Conservation (phyloP, 2,113 vertebrate genomes). For the Corapipo altera region DNA sequence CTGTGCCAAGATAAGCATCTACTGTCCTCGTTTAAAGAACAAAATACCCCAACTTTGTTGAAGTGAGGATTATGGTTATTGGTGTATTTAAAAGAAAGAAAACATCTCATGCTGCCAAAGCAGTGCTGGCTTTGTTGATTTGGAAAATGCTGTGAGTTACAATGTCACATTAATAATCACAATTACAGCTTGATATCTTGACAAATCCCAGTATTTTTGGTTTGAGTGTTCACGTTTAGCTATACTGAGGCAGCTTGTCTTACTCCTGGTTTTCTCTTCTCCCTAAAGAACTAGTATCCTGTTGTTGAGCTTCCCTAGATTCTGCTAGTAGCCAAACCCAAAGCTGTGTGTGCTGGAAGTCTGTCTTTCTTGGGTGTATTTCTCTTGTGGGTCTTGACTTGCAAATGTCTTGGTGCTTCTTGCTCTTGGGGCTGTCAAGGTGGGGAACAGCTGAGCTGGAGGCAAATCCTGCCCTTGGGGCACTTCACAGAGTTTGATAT, state of each 20-base stretch:
- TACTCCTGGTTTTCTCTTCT: neutral
- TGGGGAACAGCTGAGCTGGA: neutral
- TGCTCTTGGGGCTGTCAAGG: neutral
- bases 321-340: neutral
- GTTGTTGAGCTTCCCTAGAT: neutral
- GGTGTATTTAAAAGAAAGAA: neutral
- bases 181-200: neutral
- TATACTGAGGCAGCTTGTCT: neutral
- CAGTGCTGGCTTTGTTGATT: neutral
- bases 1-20: neutral
- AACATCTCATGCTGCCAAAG: neutral
- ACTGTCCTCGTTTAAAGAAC: neutral
- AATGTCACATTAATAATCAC: neutral
- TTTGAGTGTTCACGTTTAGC: neutral
- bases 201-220: neutral
- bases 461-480: neutral
- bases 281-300: neutral
- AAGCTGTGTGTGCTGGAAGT: neutral
- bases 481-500: neutral
- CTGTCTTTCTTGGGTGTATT: neutral
- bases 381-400: neutral
- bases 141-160: neutral
- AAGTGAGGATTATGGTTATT: neutral
- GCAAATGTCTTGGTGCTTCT: neutral
- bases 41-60: neutral